Percentiles rank a stretch among this genome's conserved stretches.
Evolutionary conservation across 2,888 invertebrate species (phyloP).

Genomic region (Panzeria rudis): DNA sequence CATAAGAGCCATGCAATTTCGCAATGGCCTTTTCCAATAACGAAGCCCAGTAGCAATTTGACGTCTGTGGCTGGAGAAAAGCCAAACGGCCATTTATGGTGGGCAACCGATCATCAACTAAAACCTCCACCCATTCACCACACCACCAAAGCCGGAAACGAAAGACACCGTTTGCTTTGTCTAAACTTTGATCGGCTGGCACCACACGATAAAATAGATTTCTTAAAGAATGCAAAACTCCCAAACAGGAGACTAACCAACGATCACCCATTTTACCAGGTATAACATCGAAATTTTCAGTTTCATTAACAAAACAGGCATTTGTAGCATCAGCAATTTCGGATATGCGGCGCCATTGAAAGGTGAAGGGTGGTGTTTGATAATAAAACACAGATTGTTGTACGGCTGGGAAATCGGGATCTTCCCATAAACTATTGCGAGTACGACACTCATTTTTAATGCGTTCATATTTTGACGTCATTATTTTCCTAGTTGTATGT

Average conservation of each 20-base stretch:
- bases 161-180: constrained; percentile 90
- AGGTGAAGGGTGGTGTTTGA: constrained; percentile 96
- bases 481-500: constrained; percentile 72
- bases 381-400: constrained; percentile 96
- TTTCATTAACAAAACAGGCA: constrained; percentile 85
- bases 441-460: constrained; percentile 92
- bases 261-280: constrained; percentile 96
- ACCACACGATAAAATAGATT: constrained; percentile 96
- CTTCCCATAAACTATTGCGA: constrained; percentile 93
- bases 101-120: constrained; percentile 95
- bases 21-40: constrained; percentile 96
- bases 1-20: constrained; percentile 97
- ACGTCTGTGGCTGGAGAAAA: constrained; percentile 92
- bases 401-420: constrained; percentile 95
- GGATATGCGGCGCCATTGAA: constrained; percentile 94
- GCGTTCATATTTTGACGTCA: constrained; percentile 88
- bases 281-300: constrained; percentile 91
- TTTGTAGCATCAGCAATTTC: constrained; percentile 85
- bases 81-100: constrained; percentile 94
- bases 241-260: constrained; percentile 95
- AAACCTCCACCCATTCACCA: constrained; percentile 95
- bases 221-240: constrained; percentile 92
- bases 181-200: constrained; percentile 94
- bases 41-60: constrained; percentile 95
- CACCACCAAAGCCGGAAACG: constrained; percentile 97